Evolutionary conservation across 2,113 vertebrate species (phyloP).

Genomic region (Candoia aspera): DNA sequence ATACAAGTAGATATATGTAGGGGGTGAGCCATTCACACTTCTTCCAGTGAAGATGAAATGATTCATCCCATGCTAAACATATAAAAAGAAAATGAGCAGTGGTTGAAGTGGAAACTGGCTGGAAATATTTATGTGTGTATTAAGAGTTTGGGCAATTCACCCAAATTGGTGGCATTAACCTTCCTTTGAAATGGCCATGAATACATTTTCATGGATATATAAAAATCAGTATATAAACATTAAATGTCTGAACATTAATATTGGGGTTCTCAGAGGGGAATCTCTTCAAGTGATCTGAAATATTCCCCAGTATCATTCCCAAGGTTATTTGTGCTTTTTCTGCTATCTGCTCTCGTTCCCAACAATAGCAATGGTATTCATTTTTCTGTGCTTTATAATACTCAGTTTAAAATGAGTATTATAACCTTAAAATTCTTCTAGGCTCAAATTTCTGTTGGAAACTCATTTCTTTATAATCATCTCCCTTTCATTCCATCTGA

Average conservation of each 20-base stretch:
- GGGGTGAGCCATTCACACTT: constrained; percentile 17
- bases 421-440: background rate
- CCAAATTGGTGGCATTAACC: background rate
- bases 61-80: constrained; percentile 27
- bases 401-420: background rate
- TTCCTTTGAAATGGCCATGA: background rate
- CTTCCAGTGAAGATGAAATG: constrained; percentile 32
- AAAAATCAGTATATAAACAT: background rate
- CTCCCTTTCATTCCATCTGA: background rate
- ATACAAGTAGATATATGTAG: background rate
- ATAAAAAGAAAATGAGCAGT: constrained; percentile 18
- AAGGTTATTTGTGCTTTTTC: background rate
- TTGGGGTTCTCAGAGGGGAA: background rate
- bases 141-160: background rate
- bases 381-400: background rate
- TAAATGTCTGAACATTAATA: background rate
- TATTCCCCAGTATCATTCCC: background rate
- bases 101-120: background rate
- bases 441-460: background rate
- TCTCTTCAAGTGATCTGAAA: background rate
- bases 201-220: background rate
- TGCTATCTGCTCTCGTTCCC: background rate
- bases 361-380: background rate
- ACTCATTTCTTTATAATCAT: background rate
- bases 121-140: background rate